Percentiles rank a stretch among this genome's conserved stretches.
These are phyloP conservation scores for Delphinapterus leucas DNA, from an alignment of 2,113 vertebrate genomes.

Conservation along the genomic window DNA sequence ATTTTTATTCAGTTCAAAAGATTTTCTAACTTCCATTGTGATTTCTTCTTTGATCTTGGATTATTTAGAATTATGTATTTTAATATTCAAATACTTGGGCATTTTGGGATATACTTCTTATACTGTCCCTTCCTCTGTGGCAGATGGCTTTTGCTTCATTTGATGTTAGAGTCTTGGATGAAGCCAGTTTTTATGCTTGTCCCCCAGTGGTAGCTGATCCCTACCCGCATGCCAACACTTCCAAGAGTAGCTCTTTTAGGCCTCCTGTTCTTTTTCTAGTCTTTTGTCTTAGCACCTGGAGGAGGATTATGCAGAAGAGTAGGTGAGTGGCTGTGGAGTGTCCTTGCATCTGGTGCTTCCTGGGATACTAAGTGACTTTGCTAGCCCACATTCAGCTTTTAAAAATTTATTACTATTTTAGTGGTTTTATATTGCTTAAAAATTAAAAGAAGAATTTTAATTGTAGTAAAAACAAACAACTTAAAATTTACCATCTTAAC, in stretches of 20 bases:
- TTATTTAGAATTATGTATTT: constrained; percentile 7
- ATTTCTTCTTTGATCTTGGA: background rate
- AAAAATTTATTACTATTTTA: background rate
- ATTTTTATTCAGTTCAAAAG: background rate
- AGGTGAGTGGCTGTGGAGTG: background rate
- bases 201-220: background rate
- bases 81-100: background rate
- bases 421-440: background rate
- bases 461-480: background rate
- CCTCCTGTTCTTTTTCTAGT: background rate
- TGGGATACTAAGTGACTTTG: background rate
- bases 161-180: background rate
- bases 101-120: background rate
- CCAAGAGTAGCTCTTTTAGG: background rate
- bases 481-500: background rate
- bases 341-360: background rate
- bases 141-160: constrained; percentile 1
- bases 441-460: background rate
- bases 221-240: background rate
- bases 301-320: background rate
- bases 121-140: background rate
- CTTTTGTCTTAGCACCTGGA: background rate
- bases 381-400: background rate
- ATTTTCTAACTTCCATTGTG: background rate
- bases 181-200: background rate